A percentile compares a stretch with the other conserved stretches of the same genome.
Conservation (phyloP, 2,888 invertebrate species). For the Stictocephala bisonia region DNA sequence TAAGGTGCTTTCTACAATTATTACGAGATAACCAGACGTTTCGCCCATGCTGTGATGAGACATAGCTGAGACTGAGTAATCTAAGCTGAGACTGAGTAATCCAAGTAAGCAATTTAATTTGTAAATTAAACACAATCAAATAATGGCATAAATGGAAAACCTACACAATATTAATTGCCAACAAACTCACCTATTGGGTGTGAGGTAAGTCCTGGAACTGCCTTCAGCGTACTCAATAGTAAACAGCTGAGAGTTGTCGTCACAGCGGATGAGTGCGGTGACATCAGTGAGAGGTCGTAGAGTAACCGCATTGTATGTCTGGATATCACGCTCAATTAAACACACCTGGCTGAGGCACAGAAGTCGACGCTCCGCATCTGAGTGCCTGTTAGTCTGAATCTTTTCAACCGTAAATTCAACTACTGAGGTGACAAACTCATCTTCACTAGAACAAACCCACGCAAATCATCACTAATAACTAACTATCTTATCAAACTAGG, state of each 20-base stretch:
- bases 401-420: conserved; percentile 98
- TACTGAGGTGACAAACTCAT: conserved; percentile 95
- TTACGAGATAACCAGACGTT: too few relatives aligned
- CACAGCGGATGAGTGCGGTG: conserved; percentile 90
- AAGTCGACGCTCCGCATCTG: conserved; percentile 87
- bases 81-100: too few relatives aligned
- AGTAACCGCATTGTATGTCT: conserved; percentile 94
- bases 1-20: too few relatives aligned
- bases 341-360: conserved; percentile 96
- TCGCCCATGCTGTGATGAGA: too few relatives aligned
- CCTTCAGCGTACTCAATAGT: conserved; percentile 95
- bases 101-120: too few relatives aligned
- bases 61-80: too few relatives aligned
- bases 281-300: conserved; percentile 85
- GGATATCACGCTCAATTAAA: conserved; percentile 95
- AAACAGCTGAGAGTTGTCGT: conserved; percentile 93
- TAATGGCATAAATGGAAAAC: too few relatives aligned
- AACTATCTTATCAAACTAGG: too few relatives aligned
- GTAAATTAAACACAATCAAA: too few relatives aligned
- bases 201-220: conserved; percentile 85
- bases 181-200: conserved; percentile 94
- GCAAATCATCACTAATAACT: not conserved
- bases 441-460: conserved; percentile 74
- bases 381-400: conserved; percentile 80
- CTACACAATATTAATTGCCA: too few relatives aligned